Evolutionary conservation across 2,797 vertebrate species (phyloP).

Genomic region (Glyptemys insculpta): DNA sequence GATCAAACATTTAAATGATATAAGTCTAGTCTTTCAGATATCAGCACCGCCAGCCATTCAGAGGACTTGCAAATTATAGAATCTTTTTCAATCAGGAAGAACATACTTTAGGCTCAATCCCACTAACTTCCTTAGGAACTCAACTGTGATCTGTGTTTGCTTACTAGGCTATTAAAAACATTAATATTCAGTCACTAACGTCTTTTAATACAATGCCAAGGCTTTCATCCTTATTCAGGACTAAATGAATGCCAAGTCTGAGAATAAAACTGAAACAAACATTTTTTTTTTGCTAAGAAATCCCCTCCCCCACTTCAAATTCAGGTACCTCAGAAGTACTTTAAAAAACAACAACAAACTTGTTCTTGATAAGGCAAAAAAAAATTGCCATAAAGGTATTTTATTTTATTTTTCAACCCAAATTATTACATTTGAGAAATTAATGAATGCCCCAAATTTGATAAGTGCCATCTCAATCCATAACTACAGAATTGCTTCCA

Average conservation of each 20-base stretch:
- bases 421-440: neutral
- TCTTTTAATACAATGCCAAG: neutral
- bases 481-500: neutral
- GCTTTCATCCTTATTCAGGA: neutral
- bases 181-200: neutral
- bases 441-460: neutral
- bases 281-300: neutral
- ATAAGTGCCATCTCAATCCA: neutral
- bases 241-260: neutral
- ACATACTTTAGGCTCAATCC: neutral
- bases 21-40: neutral
- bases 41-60: neutral
- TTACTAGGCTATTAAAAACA: neutral
- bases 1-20: neutral
- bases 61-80: neutral
- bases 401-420: neutral
- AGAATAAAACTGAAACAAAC: neutral
- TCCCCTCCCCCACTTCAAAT: neutral
- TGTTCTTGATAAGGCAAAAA: neutral
- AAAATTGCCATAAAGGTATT: neutral
- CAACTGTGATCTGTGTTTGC: fast-evolving
- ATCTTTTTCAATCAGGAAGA: neutral
- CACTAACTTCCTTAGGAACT: neutral
- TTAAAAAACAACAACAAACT: neutral
- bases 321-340: conserved; percentile 3